Conservation (phyloP, 2,888 invertebrate species). For the Geophilus truncorum region DNA sequence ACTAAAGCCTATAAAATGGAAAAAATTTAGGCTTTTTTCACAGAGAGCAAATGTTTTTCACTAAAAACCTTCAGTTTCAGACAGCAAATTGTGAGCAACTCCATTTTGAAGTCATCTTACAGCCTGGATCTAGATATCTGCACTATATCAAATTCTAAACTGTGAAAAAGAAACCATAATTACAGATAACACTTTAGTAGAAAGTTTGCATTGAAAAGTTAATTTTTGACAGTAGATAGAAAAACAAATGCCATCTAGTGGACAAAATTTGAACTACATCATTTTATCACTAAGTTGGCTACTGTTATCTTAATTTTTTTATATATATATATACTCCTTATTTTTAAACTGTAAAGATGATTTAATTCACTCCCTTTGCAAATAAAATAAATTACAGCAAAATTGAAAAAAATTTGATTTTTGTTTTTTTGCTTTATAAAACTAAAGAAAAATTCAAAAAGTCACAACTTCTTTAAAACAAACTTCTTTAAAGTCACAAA, state of each 20-base stretch:
- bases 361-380: neutral
- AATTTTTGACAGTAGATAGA: neutral
- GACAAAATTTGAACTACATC: neutral
- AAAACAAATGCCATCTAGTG: neutral
- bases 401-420: neutral
- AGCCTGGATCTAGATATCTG: neutral
- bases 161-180: neutral
- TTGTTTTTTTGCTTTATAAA: neutral
- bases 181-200: neutral
- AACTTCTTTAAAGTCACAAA: too few species aligned
- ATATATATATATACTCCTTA: too few species aligned
- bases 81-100: neutral
- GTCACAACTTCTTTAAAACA: neutral
- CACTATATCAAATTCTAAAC: neutral
- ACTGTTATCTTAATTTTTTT: neutral
- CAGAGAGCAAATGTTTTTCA: too few species aligned
- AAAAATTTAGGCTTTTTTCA: too few species aligned
- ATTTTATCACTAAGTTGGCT: neutral
- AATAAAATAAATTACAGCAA: neutral
- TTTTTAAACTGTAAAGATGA: neutral
- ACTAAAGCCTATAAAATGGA: neutral
- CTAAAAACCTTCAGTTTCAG: neutral
- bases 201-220: neutral
- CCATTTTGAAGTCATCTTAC: neutral
- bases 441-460: neutral